Evolutionary conservation across 1,140 invertebrate genomes (phyloP), one percentile per base, ranked within the genome.

Genomic region (Heliothis subflexa): DNA sequence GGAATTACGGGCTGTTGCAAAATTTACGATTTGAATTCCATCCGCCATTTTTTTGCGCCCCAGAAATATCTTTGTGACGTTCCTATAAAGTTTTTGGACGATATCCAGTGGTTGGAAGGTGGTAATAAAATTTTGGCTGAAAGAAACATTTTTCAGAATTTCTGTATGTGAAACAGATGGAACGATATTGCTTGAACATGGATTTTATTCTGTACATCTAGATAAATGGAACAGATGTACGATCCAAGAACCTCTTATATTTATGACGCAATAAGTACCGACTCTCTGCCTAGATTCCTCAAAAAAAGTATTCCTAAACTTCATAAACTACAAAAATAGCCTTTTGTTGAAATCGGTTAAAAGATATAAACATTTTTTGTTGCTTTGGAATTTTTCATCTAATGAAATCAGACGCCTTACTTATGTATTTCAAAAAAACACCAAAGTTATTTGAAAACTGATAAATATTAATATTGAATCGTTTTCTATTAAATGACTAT

Each of bases 1-100:
- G 54, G 78, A 66, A 74, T 79, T 66, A 79, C 55, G 45, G 45
- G 47, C 54, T 54, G 52, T 62, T 74, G 21, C 25, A 59, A 74
- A 79, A 79, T 81, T 81, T 70, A 78, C 80, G 70, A 78, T 62
- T 75, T 72, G 50, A 71, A 78, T 81, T 78, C 62, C 64, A 76
- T 64, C 59, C 50, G 40, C 25, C 66, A 9, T 45, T 68, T 45
- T 68, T 66, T 66, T 47, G 45, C 25, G 16, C 40, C 45, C n/a
- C 21, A 68, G 64, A 68, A 47, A 50, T 68, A 68, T 68, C 64
- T 50, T 45, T 64, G 7, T 68, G 45, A 21, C 64, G 40, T 68
- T 49, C 45, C 64, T 68, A 49, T 49, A 64, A 64, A 16, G 45
- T 68, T 25, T 68, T 68, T 68, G 64, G 40, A 68, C 64, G 64